These are phyloP conservation scores for Vanessa atalanta DNA, from an alignment of 1,140 invertebrate species.

Conservation along the genomic window DNA sequence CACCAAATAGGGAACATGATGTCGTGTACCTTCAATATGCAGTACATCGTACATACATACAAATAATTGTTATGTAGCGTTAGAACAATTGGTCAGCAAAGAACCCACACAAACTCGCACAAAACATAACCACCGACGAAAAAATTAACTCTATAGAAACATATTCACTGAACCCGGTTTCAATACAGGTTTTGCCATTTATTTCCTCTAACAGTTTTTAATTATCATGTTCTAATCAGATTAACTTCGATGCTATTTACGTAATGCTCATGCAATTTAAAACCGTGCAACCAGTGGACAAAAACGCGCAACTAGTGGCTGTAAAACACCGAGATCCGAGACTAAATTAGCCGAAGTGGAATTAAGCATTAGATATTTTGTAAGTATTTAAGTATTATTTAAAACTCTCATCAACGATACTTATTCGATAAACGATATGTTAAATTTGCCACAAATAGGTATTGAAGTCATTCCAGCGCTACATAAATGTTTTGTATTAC, in stretches of 20 bases:
- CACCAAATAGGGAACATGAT: too few relatives aligned
- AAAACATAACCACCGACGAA: not conserved
- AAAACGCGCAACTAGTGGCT: conserved; percentile 6
- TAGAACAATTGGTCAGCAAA: too few relatives aligned
- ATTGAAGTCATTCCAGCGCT: not conserved
- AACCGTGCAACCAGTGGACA: not conserved
- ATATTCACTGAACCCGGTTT: not conserved
- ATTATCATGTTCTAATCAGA: conserved; percentile 9
- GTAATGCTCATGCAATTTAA: conserved; percentile 7
- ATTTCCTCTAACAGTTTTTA: conserved; percentile 3
- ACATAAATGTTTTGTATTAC: not conserved
- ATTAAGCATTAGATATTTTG: too few relatives aligned
- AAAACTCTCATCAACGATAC: too few relatives aligned
- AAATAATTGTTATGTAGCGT: too few relatives aligned
- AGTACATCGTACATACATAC: too few relatives aligned
- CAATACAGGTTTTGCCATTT: not conserved
- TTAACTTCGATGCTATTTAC: conserved; percentile 2
- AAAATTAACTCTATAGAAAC: not conserved
- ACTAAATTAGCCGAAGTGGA: too few relatives aligned
- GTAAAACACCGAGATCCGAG: not conserved
- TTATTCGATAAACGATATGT: too few relatives aligned
- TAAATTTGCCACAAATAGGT: not conserved
- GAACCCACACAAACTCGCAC: too few relatives aligned
- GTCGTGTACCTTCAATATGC: too few relatives aligned
- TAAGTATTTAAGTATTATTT: too few relatives aligned